Percentiles rank a stretch among this genome's conserved stretches.
Conservation (phyloP, 2,113 vertebrate genomes). For the Oceanites oceanicus region DNA sequence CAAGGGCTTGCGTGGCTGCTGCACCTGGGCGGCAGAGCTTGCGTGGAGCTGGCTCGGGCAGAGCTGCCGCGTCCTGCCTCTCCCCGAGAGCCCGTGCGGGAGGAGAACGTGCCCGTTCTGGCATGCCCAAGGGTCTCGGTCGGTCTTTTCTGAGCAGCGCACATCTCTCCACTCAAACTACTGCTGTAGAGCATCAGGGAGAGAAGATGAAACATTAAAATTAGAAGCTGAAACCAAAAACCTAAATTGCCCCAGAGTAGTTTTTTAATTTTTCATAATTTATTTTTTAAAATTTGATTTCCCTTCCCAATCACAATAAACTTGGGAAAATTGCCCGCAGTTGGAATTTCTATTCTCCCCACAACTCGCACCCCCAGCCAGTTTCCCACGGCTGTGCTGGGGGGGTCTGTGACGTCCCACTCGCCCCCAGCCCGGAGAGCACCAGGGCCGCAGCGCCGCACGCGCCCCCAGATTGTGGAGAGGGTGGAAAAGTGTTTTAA, state of each 20-base stretch:
- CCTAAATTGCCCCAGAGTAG: not conserved
- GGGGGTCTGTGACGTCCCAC: not conserved
- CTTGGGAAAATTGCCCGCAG: not conserved
- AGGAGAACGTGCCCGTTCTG: not conserved
- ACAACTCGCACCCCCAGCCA: not conserved
- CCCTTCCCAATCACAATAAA: not conserved
- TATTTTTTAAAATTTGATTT: no score
- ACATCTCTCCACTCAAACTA: not conserved
- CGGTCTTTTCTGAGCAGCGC: no score
- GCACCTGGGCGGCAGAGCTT: not conserved
- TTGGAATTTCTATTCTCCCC: not conserved
- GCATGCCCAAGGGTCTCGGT: no score
- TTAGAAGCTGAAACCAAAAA: not conserved
- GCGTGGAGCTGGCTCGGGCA: not conserved
- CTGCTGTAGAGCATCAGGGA: not conserved
- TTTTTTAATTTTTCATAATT: not conserved
- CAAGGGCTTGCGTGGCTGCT: not conserved
- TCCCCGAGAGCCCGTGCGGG: not conserved
- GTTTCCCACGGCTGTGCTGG: not conserved
- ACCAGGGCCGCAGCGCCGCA: not conserved
- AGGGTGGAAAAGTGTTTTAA: no score
- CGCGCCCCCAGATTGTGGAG: not conserved
- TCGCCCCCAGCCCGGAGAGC: not conserved
- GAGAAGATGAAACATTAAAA: not conserved
- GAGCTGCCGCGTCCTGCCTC: not conserved